Percentiles rank a stretch among this genome's conserved stretches.
These are phyloP conservation scores for Actinemys pallida DNA, from an alignment of 2,113 vertebrate species.

Conservation along the genomic window DNA sequence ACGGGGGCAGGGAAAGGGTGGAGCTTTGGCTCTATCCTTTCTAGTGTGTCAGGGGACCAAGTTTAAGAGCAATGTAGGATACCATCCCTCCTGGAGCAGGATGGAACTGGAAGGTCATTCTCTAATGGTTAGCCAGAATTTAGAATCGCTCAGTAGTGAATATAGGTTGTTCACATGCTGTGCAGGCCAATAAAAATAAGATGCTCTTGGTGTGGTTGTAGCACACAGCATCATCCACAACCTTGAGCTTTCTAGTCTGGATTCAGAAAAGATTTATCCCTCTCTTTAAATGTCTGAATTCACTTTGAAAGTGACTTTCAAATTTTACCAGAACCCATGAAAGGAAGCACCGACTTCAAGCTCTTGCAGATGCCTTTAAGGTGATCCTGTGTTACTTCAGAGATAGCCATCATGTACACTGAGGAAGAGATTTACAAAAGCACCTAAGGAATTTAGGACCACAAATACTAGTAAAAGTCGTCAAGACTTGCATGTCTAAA, in stretches of 20 bases:
- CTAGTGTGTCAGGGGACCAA: rapidly evolving
- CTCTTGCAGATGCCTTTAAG: rapidly evolving
- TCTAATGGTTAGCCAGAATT: background rate
- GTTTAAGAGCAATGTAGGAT: background rate
- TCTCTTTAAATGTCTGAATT: background rate
- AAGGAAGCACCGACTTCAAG: background rate
- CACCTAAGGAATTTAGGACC: background rate
- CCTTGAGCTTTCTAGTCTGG: background rate
- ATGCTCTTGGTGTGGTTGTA: background rate
- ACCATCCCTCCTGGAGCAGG: background rate
- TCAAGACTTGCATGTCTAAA: rapidly evolving
- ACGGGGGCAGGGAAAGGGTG: background rate
- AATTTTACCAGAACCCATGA: background rate
- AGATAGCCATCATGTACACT: rapidly evolving
- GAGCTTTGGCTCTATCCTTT: background rate
- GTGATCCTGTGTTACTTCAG: background rate
- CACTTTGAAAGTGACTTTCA: background rate
- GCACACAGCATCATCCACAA: background rate
- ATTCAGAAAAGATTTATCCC: background rate
- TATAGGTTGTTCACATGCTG: background rate
- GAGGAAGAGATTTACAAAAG: background rate
- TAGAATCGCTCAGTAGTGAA: background rate
- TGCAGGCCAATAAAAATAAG: background rate
- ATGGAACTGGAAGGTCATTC: background rate
- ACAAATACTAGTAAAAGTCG: rapidly evolving